A percentile compares a stretch with the other conserved stretches of the same genome.
Evolutionary conservation across 2,888 invertebrate species (phyloP).

Genomic region (Epirrhoe alternata): DNA sequence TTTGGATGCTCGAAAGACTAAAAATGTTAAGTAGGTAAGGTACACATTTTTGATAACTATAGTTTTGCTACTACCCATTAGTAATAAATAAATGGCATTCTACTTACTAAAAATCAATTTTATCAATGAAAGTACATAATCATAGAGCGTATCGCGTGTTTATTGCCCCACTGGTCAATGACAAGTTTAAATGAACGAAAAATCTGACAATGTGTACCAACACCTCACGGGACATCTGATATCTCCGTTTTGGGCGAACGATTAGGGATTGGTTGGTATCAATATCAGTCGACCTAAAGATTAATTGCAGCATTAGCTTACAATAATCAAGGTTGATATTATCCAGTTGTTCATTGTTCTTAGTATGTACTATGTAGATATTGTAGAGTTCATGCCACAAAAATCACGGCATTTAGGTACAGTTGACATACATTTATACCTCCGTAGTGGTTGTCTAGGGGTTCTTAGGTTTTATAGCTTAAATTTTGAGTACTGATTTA

Average conservation of each 20-base stretch:
- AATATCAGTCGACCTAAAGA: conserved; percentile 27
- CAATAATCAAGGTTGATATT: conserved; percentile 13
- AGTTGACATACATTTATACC: background rate
- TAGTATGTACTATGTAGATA: too few relatives aligned
- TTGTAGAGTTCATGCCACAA: background rate
- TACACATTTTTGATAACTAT: background rate
- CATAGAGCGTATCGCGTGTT: conserved; percentile 65
- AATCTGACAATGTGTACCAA: conserved; percentile 67
- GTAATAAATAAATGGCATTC: too few relatives aligned
- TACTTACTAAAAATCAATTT: background rate
- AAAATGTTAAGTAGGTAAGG: too few relatives aligned
- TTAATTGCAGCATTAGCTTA: conserved; percentile 17
- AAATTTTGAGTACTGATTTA: background rate
- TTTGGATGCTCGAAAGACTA: background rate
- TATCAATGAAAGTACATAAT: conserved; percentile 37
- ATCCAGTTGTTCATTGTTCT: background rate
- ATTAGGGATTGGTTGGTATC: conserved; percentile 37
- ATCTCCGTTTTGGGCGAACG: conserved; percentile 45
- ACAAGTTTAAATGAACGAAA: conserved; percentile 69
- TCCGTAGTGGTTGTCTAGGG: background rate
- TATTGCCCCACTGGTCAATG: conserved; percentile 58
- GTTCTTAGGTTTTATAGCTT: background rate
- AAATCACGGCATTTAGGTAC: background rate
- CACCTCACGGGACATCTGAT: conserved; percentile 50
- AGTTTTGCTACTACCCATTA: background rate